Conservation (phyloP, 2,797 vertebrate genomes). For the Dipus sagitta region DNA sequence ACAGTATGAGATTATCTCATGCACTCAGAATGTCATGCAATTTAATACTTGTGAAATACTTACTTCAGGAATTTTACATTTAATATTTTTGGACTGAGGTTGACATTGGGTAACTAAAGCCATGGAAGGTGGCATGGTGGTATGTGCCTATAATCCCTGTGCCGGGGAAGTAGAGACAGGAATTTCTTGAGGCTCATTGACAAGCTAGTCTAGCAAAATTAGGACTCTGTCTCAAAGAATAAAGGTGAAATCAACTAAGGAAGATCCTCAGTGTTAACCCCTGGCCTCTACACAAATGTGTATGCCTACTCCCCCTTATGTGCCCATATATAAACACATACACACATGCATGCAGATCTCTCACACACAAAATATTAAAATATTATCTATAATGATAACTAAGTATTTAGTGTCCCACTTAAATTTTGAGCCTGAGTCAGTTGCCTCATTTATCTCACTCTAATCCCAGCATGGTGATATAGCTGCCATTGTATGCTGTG, state of each 20-base stretch:
- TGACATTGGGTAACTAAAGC: not conserved
- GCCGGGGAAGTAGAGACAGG: no score
- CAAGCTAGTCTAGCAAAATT: no score
- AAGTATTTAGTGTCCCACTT: constrained; percentile 30
- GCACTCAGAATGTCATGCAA: not conserved
- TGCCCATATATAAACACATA: no score
- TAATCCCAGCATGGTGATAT: not conserved
- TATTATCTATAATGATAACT: constrained; percentile 8
- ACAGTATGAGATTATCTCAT: not conserved
- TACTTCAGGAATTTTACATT: not conserved
- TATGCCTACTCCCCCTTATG: no score
- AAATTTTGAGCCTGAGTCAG: not conserved
- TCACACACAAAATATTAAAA: constrained; percentile 1
- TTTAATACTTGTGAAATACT: not conserved
- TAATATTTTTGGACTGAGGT: not conserved
- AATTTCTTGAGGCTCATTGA: no score
- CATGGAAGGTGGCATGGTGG: not conserved
- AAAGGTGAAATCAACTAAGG: no score
- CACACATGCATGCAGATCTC: no score
- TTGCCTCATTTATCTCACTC: not conserved
- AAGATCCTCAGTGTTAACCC: no score
- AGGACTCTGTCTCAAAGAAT: no score
- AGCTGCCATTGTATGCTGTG: not conserved
- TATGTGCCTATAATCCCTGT: no score
- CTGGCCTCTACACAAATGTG: no score